phyloP scores from a whole-genome alignment of 2,888 invertebrate genomes.

The Chesias legatella region DNA sequence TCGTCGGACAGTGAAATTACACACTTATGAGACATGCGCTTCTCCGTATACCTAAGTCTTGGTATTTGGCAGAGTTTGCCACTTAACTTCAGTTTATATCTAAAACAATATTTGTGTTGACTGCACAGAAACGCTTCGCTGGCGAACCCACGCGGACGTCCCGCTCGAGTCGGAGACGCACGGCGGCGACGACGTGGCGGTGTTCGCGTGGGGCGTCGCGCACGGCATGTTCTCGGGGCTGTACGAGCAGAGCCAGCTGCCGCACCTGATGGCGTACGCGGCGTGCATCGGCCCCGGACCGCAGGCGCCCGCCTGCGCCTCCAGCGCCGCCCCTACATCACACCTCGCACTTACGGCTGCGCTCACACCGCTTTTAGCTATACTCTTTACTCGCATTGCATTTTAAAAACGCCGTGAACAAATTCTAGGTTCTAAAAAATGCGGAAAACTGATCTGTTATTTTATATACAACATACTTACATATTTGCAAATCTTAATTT shows the following conservation, averaged over 20 bases:
- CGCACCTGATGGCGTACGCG: constrained; percentile 87
- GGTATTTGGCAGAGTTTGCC: background rate
- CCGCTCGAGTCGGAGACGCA: constrained; percentile 84
- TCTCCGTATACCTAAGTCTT: too few species aligned
- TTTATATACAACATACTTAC: too few species aligned
- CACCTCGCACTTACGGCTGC: background rate
- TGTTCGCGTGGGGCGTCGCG: constrained; percentile 86
- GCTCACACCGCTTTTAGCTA: constrained; percentile 65
- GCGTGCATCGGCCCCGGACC: constrained; percentile 83
- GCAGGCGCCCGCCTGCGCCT: constrained; percentile 34
- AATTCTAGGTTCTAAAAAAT: background rate
- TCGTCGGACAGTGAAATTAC: too few species aligned
- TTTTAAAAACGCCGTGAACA: background rate
- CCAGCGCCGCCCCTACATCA: background rate
- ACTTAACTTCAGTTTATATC: background rate
- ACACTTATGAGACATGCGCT: too few species aligned
- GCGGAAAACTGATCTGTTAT: too few species aligned
- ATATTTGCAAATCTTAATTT: too few species aligned
- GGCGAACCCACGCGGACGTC: constrained; percentile 66
- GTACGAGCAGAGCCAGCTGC: constrained; percentile 88
- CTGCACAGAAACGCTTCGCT: constrained; percentile 32
- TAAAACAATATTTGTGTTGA: background rate
- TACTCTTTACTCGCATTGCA: background rate
- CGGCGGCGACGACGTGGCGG: constrained; percentile 89
- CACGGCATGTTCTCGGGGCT: constrained; percentile 87